Evolutionary conservation across 1,140 invertebrate species (phyloP).

Genomic region (Armadillidium nasatum): DNA sequence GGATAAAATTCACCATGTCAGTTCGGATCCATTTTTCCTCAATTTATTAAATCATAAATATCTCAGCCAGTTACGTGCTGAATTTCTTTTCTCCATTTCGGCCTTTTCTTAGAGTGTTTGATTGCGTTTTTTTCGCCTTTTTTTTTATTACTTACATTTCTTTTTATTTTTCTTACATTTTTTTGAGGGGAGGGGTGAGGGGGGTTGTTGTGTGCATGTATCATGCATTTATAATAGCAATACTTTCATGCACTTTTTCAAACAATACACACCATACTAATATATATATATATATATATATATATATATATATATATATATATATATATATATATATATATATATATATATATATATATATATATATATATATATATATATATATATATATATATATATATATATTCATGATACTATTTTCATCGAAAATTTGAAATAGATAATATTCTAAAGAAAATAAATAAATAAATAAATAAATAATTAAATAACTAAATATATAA

Average conservation of each 20-base stretch:
- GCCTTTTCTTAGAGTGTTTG: background rate
- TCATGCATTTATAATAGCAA: conserved; percentile 4
- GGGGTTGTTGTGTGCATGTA: background rate
- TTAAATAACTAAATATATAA: too few relatives aligned
- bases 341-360: conserved; percentile 7
- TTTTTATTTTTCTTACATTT: background rate
- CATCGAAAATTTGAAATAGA: too few relatives aligned
- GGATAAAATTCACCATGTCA: conserved; percentile 9
- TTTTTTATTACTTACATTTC: background rate
- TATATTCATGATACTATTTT: background rate
- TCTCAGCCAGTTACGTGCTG: conserved; percentile 6
- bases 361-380: background rate
- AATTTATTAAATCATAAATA: conserved; percentile 14
- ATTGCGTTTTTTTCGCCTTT: background rate
- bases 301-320: conserved; percentile 10
- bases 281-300: background rate
- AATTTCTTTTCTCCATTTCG: background rate
- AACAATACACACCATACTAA: background rate
- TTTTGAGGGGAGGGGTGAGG: too few relatives aligned
- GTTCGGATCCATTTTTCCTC: conserved; percentile 7
- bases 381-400: conserved; percentile 1
- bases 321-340: conserved; percentile 13
- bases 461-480: too few relatives aligned
- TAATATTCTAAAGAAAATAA: too few relatives aligned
- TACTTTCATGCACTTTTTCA: background rate